A percentile compares a stretch with the other conserved stretches of the same genome.
These are phyloP conservation scores for Pseudolaguvia tuberculata DNA, from an alignment of 2,113 vertebrate genomes.

Conservation along the genomic window DNA sequence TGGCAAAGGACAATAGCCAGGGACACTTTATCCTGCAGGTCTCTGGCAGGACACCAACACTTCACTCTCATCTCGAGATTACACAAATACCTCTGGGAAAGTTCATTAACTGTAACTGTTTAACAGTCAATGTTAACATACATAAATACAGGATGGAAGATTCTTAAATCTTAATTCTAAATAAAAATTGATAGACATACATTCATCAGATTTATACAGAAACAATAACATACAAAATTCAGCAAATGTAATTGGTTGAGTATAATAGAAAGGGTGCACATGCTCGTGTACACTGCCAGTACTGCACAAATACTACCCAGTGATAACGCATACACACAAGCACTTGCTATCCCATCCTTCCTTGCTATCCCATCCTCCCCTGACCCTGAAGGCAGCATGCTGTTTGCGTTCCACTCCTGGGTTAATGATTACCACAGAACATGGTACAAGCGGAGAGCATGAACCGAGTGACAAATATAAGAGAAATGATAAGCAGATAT, in stretches of 20 bases:
- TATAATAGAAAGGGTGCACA: neutral
- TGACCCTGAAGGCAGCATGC: slow-evolving; percentile 55
- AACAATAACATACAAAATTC: neutral
- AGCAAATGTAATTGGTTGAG: neutral
- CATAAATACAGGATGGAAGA: too few species aligned
- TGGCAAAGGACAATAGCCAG: neutral
- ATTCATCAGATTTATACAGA: neutral
- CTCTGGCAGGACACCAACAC: neutral
- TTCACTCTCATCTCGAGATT: too few species aligned
- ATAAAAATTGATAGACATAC: too few species aligned
- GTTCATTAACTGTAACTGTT: neutral
- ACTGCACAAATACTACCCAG: neutral
- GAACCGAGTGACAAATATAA: too few species aligned
- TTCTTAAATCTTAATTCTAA: too few species aligned
- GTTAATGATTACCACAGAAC: slow-evolving; percentile 63
- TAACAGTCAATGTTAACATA: slow-evolving; percentile 8
- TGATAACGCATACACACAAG: neutral
- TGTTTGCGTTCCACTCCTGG: slow-evolving; percentile 47
- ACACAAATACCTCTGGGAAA: neutral
- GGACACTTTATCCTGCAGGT: neutral
- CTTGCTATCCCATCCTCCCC: slow-evolving; percentile 25
- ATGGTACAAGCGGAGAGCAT: slow-evolving; percentile 38
- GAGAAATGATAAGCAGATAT: neutral
- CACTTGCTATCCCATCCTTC: neutral
- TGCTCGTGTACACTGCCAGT: neutral